Evolutionary conservation across 2,113 vertebrate genomes (phyloP).

Genomic region (Morphnarchus princeps): DNA sequence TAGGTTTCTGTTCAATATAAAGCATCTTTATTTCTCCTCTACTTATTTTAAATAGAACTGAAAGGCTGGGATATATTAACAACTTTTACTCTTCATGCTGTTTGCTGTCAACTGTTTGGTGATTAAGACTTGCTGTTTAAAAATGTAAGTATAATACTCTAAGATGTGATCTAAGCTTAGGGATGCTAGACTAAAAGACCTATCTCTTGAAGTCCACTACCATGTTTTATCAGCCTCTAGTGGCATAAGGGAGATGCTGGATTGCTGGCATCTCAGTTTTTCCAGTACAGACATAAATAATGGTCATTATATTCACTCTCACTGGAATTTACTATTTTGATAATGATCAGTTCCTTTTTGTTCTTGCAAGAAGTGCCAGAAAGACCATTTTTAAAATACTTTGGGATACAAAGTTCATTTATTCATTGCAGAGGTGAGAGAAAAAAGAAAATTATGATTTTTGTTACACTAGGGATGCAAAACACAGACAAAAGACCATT

Average conservation of each 20-base stretch:
- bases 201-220: background rate
- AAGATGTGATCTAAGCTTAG: background rate
- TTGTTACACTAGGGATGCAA: background rate
- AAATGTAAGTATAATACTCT: background rate
- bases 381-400: background rate
- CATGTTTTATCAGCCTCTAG: background rate
- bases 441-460: background rate
- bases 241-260: background rate
- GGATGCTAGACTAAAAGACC: background rate
- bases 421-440: background rate
- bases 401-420: background rate
- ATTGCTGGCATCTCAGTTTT: background rate
- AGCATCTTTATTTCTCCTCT: background rate
- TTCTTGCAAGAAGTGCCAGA: background rate
- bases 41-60: background rate
- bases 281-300: background rate
- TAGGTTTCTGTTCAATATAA: background rate
- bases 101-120: background rate
- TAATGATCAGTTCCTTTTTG: background rate
- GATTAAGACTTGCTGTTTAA: background rate
- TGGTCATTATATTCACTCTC: background rate
- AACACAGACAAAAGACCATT: background rate
- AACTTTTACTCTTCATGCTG: background rate
- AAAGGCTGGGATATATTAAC: background rate
- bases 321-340: background rate